Percentiles rank a stretch among this genome's conserved stretches.
Conservation (phyloP, 2,888 invertebrate genomes). For the Heteromurus nitidus region DNA sequence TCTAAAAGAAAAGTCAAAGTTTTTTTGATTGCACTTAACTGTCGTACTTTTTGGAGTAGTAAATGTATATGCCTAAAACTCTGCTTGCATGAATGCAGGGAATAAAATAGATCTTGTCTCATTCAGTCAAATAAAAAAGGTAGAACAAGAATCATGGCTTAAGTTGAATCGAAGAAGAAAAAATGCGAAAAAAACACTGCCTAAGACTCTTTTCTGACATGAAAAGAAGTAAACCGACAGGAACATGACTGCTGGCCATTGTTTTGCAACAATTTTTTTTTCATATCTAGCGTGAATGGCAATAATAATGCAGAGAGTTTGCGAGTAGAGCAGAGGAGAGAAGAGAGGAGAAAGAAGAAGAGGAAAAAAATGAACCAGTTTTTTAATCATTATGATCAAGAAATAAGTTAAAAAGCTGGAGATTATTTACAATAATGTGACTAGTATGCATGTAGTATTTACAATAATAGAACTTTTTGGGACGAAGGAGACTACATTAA, state of each 20-base stretch:
- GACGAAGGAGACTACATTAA: constrained; percentile 3
- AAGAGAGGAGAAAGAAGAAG: too few relatives aligned
- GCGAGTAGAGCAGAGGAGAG: too few relatives aligned
- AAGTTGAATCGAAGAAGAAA: not conserved
- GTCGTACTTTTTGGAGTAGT: not conserved
- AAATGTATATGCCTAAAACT: not conserved
- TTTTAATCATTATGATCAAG: constrained; percentile 45
- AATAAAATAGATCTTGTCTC: constrained; percentile 47
- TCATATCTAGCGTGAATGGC: not conserved
- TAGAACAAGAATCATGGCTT: not conserved
- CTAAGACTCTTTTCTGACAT: too few relatives aligned
- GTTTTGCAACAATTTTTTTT: constrained; percentile 46
- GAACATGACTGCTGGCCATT: constrained; percentile 34
- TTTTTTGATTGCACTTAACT: not conserved
- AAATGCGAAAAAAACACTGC: not conserved
- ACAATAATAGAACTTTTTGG: constrained; percentile 19
- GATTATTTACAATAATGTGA: constrained; percentile 34
- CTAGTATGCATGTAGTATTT: constrained; percentile 10
- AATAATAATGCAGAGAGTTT: too few relatives aligned
- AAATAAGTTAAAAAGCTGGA: constrained; percentile 29
- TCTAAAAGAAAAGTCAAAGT: constrained; percentile 13
- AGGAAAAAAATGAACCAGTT: constrained; percentile 57
- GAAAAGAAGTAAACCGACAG: constrained; percentile 20
- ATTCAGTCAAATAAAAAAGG: constrained; percentile 27
- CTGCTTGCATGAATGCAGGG: not conserved